phyloP scores from a whole-genome alignment of 2,797 vertebrate genomes.

The Acanthornis magna region DNA sequence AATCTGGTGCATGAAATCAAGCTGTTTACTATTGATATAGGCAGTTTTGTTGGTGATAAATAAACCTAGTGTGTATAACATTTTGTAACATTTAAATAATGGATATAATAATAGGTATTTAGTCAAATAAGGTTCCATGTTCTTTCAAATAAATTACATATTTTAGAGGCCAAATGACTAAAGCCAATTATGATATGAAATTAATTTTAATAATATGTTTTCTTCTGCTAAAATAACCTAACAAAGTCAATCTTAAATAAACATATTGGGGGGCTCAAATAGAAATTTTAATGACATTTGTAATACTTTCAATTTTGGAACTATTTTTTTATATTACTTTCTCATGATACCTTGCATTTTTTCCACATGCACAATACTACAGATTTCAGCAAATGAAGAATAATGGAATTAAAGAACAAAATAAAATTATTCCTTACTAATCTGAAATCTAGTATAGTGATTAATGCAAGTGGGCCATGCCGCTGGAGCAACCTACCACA shows the following conservation, averaged over 20 bases:
- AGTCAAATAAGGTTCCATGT: background rate
- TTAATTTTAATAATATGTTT: background rate
- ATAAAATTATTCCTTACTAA: background rate
- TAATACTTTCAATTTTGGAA: background rate
- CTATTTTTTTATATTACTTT: background rate
- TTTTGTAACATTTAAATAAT: constrained; percentile 11
- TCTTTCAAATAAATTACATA: background rate
- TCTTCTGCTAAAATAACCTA: constrained; percentile 23
- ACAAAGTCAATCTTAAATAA: background rate
- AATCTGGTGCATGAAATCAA: constrained; percentile 23
- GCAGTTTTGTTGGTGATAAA: constrained; percentile 40
- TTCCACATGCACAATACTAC: background rate
- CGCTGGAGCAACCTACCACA: background rate
- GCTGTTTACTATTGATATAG: constrained; percentile 49
- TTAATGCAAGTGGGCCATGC: background rate
- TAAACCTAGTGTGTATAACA: background rate
- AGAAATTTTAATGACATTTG: background rate
- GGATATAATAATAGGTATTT: background rate
- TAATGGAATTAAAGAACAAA: background rate
- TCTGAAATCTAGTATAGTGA: background rate
- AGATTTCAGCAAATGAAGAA: background rate
- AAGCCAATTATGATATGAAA: background rate
- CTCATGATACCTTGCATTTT: background rate
- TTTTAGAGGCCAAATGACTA: background rate
- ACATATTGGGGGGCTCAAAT: background rate